A percentile compares a stretch with the other conserved stretches of the same genome.
These are phyloP conservation scores for Scomber scombrus DNA, from an alignment of 2,113 vertebrate species.

Conservation along the genomic window DNA sequence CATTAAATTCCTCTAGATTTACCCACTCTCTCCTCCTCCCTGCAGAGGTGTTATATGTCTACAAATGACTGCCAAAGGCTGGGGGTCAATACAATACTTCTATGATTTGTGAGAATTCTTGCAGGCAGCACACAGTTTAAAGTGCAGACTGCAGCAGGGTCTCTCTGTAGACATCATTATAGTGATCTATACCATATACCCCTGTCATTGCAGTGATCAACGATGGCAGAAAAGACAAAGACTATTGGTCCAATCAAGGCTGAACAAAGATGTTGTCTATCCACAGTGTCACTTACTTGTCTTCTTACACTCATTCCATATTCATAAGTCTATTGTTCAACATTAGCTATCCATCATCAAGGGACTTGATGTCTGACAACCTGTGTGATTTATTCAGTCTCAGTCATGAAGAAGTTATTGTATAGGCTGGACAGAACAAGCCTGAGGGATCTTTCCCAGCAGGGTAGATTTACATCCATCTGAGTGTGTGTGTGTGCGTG, in stretches of 20 bases:
- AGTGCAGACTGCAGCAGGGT: constrained; percentile 32
- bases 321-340: constrained; percentile 46
- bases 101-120: constrained; percentile 62
- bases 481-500: constrained; percentile 17
- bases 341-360: constrained; percentile 54
- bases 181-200: constrained; percentile 63
- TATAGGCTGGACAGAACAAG: constrained; percentile 42
- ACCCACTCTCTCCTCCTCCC: constrained; percentile 37
- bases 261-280: constrained; percentile 51
- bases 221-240: constrained; percentile 58
- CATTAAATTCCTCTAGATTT: constrained; percentile 35
- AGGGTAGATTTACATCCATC: constrained; percentile 66
- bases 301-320: constrained; percentile 30
- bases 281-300: constrained; percentile 19
- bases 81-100: constrained; percentile 49
- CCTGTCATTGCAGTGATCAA: constrained; percentile 56
- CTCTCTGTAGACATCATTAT: constrained; percentile 59
- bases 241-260: constrained; percentile 50
- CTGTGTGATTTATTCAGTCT: constrained; percentile 62
- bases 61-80: constrained; percentile 53
- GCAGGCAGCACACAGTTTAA: constrained; percentile 25
- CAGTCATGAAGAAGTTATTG: constrained; percentile 51
- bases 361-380: constrained; percentile 30
- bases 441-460: constrained; percentile 47
- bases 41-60: constrained; percentile 47